Evolutionary conservation across 2,113 vertebrate species (phyloP).

Genomic region (Podarcis raffonei): DNA sequence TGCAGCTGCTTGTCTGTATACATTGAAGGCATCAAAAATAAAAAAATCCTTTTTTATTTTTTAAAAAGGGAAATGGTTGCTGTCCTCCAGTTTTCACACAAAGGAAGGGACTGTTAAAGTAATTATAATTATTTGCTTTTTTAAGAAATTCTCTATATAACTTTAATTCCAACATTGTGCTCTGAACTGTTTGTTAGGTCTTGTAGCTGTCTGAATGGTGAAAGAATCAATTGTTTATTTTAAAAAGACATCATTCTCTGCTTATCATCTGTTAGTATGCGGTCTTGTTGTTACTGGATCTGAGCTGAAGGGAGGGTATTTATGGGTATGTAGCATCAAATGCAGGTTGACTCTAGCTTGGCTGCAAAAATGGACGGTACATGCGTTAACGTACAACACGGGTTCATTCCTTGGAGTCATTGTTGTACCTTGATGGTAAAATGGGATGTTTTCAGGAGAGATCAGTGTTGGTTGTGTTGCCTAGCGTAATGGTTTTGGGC

Average conservation of each 20-base stretch:
- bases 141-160: background rate
- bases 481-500: background rate
- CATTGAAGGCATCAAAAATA: background rate
- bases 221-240: background rate
- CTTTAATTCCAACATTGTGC: background rate
- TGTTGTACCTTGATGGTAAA: background rate
- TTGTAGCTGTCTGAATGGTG: background rate
- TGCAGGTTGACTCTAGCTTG: background rate
- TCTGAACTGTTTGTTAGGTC: background rate
- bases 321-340: background rate
- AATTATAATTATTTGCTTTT: background rate
- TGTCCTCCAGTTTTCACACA: slow-evolving; percentile 6
- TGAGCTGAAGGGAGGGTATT: background rate
- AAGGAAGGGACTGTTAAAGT: background rate
- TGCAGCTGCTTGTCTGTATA: background rate
- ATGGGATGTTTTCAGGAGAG: background rate
- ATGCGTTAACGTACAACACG: background rate
- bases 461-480: background rate
- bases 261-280: background rate
- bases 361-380: background rate
- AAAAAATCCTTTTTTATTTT: background rate
- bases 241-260: background rate
- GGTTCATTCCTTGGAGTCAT: background rate
- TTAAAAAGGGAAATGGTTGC: too few relatives aligned
- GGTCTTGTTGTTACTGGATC: slow-evolving; percentile 17